phyloP scores from a whole-genome alignment of 2,113 vertebrate genomes.

The Podarcis muralis region DNA sequence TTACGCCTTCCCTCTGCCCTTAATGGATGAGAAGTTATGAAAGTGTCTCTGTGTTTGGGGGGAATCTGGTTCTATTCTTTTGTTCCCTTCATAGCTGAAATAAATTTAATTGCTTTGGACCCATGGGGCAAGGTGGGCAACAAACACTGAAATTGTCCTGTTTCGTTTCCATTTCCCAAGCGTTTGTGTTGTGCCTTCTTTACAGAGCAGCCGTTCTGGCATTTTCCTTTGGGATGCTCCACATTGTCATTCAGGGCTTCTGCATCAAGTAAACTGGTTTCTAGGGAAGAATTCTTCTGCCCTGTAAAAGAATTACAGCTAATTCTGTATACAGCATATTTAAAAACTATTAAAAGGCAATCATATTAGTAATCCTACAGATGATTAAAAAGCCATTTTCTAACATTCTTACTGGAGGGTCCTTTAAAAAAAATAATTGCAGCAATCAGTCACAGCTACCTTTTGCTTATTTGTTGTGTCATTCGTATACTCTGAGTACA shows the following conservation, averaged over 20 bases:
- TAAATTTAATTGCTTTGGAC: conserved; percentile 14
- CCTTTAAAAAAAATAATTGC: conserved; percentile 79
- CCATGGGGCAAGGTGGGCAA: neutral
- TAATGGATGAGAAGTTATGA: neutral
- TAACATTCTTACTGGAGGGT: conserved; percentile 95
- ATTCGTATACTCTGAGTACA: conserved; percentile 84
- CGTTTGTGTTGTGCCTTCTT: neutral
- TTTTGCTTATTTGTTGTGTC: conserved; percentile 80
- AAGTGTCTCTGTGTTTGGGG: neutral
- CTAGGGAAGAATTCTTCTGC: conserved; percentile 51
- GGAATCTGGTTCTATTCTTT: neutral
- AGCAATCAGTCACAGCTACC: conserved; percentile 90
- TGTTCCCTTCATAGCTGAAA: neutral
- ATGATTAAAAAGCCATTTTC: conserved; percentile 99
- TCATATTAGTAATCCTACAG: conserved; percentile 83
- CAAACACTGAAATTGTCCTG: conserved; percentile 16
- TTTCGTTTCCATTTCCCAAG: neutral
- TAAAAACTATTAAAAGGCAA: conserved; percentile 86
- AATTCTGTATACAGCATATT: conserved; percentile 79
- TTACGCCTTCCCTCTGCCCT: neutral
- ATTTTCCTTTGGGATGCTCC: conserved; percentile 28
- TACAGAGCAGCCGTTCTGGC: conserved; percentile 20
- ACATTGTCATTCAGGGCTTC: conserved; percentile 55
- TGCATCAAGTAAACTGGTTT: conserved; percentile 70
- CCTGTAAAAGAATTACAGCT: conserved; percentile 60